These are phyloP conservation scores for Porites cylindrica DNA, from an alignment of 92 coral and sea anemone genomes.

Conservation along the genomic window DNA sequence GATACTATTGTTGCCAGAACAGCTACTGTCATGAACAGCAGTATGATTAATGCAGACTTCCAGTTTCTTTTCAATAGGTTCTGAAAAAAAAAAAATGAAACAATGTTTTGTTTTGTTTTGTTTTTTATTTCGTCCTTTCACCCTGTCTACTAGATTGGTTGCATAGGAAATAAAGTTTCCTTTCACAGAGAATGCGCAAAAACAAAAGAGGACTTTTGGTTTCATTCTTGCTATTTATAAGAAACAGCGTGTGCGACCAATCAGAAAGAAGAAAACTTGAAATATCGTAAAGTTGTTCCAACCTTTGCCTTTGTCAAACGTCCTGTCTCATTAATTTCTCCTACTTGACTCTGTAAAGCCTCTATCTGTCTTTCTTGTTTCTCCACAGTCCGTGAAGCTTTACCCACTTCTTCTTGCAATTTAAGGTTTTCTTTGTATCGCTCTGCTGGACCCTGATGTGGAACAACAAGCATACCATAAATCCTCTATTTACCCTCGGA, in stretches of 20 bases:
- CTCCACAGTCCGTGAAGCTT: slow-evolving; percentile 17
- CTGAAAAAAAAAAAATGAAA: not conserved
- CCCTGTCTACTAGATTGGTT: not conserved
- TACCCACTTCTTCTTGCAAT: slow-evolving; percentile 27
- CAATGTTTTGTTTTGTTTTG: not conserved
- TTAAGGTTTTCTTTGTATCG: slow-evolving; percentile 24
- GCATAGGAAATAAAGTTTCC: not conserved
- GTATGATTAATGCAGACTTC: slow-evolving; percentile 11
- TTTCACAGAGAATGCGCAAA: not conserved
- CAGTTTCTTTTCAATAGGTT: not conserved
- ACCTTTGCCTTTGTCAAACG: slow-evolving; percentile 3
- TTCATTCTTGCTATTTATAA: not conserved
- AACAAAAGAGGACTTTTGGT: no score
- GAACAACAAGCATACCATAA: not conserved
- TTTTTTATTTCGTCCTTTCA: not conserved
- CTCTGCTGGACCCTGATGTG: slow-evolving; percentile 35
- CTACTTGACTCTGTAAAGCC: slow-evolving; percentile 29
- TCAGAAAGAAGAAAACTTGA: no score
- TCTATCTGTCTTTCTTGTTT: slow-evolving; percentile 32
- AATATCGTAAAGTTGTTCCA: not conserved
- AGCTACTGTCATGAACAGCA: slow-evolving; percentile 15
- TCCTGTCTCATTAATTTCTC: not conserved
- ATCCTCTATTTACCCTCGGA: no score
- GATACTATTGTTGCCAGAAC: slow-evolving; percentile 20
- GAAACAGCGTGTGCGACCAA: not conserved